Conservation (phyloP, 2,113 vertebrate species). For the Passer domesticus region DNA sequence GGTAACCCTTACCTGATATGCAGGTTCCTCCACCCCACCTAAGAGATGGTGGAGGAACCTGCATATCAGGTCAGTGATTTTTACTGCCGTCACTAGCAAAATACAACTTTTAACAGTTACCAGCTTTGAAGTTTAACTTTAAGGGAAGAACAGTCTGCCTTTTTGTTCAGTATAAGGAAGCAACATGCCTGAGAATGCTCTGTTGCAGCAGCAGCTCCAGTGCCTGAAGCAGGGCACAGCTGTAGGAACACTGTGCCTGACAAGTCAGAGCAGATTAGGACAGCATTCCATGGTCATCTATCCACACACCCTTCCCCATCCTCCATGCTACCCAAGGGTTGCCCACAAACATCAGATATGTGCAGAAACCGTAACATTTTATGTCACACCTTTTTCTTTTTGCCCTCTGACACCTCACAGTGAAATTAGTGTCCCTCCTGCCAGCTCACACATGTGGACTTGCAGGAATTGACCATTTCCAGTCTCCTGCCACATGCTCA, state of each 20-base stretch:
- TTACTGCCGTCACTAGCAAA: not conserved
- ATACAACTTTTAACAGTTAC: not conserved
- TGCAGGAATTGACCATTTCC: not conserved
- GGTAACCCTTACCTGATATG: no score
- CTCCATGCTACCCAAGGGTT: rapidly evolving
- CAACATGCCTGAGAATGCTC: rapidly evolving
- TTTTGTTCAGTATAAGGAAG: not conserved
- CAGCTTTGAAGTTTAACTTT: not conserved
- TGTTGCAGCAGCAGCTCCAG: not conserved
- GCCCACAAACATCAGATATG: not conserved
- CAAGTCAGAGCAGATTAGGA: not conserved
- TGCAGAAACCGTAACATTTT: not conserved
- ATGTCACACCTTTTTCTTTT: not conserved
- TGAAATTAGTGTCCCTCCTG: not conserved
- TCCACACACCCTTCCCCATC: not conserved
- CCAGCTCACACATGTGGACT: not conserved
- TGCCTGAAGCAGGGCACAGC: not conserved
- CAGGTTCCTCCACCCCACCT: no score
- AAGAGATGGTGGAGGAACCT: not conserved
- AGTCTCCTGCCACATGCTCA: not conserved
- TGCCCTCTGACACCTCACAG: not conserved
- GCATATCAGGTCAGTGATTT: rapidly evolving
- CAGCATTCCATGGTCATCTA: not conserved
- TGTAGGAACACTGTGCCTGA: not conserved
- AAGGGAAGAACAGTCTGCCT: not conserved